phyloP scores from a whole-genome alignment of 2,113 vertebrate genomes.

The Macquaria ambigua region DNA sequence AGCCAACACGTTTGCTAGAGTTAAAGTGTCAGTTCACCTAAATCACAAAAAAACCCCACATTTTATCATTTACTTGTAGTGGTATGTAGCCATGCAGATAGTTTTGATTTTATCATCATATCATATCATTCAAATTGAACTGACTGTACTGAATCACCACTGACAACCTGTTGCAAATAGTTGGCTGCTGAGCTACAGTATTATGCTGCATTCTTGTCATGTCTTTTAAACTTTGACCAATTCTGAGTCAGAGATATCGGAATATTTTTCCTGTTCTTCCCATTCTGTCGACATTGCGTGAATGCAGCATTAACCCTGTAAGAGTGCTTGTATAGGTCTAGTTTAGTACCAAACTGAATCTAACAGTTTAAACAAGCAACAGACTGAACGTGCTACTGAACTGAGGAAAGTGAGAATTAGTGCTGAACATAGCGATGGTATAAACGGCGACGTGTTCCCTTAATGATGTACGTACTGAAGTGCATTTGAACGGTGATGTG shows the following conservation, averaged over 20 bases:
- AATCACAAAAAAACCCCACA: not conserved
- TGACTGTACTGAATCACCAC: too few relatives aligned
- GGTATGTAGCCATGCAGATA: not conserved
- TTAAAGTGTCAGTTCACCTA: conserved; percentile 6
- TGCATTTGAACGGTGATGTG: not conserved
- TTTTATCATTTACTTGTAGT: too few relatives aligned
- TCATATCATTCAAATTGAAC: not conserved
- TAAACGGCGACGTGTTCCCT: not conserved
- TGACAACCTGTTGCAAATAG: not conserved
- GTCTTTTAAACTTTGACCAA: not conserved
- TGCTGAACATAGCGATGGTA: not conserved
- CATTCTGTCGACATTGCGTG: too few relatives aligned
- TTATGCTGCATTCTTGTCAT: not conserved
- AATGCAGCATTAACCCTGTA: not conserved
- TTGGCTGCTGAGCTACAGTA: not conserved
- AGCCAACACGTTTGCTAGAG: not conserved
- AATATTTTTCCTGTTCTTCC: not conserved
- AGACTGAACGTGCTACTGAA: not conserved
- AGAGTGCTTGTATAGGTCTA: not conserved
- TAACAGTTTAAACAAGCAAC: not conserved
- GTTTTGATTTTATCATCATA: not conserved
- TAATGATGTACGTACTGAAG: not conserved
- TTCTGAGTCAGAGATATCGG: not conserved
- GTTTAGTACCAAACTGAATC: not conserved
- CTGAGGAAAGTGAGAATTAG: not conserved